These are phyloP conservation scores for Eubasilissa regina DNA, from an alignment of 1,140 invertebrate species.

Conservation along the genomic window DNA sequence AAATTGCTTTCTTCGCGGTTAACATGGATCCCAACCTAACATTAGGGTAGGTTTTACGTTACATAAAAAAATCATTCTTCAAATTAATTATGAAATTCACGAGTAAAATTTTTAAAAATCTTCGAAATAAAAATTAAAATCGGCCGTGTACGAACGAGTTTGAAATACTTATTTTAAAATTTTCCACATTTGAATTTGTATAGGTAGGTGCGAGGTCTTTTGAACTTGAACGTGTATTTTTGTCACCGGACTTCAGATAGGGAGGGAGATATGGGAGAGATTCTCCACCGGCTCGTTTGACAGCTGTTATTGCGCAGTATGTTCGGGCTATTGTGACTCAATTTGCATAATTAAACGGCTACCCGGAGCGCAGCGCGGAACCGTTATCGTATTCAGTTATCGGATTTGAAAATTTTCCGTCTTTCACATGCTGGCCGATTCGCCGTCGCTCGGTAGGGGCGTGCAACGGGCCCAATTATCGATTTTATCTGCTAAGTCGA, in stretches of 20 bases:
- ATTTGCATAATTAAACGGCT: slow-evolving; percentile 59
- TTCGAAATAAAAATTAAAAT: too few relatives aligned
- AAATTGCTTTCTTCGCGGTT: too few relatives aligned
- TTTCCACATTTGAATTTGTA: neutral
- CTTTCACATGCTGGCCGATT: slow-evolving; percentile 38
- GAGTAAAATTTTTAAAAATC: too few relatives aligned
- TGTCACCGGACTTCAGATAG: slow-evolving; percentile 45
- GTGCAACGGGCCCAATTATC: neutral
- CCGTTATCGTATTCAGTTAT: slow-evolving; percentile 53
- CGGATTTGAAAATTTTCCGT: slow-evolving; percentile 50
- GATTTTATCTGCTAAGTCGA: slow-evolving; percentile 21
- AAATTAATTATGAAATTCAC: too few relatives aligned
- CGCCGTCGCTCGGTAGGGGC: neutral
- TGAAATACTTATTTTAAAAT: too few relatives aligned
- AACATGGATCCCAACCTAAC: too few relatives aligned
- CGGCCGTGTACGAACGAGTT: too few relatives aligned
- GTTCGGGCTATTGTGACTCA: slow-evolving; percentile 56
- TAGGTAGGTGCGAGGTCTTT: slow-evolving; percentile 20
- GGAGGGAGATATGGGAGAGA: slow-evolving; percentile 48
- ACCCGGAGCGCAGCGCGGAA: slow-evolving; percentile 38
- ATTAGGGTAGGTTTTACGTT: too few relatives aligned
- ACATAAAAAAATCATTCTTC: too few relatives aligned
- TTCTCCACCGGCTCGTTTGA: slow-evolving; percentile 50
- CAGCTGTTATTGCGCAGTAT: slow-evolving; percentile 56
- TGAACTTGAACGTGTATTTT: slow-evolving; percentile 26